phyloP scores from a whole-genome alignment of 2,113 vertebrate species.

The Corvus cornix region DNA sequence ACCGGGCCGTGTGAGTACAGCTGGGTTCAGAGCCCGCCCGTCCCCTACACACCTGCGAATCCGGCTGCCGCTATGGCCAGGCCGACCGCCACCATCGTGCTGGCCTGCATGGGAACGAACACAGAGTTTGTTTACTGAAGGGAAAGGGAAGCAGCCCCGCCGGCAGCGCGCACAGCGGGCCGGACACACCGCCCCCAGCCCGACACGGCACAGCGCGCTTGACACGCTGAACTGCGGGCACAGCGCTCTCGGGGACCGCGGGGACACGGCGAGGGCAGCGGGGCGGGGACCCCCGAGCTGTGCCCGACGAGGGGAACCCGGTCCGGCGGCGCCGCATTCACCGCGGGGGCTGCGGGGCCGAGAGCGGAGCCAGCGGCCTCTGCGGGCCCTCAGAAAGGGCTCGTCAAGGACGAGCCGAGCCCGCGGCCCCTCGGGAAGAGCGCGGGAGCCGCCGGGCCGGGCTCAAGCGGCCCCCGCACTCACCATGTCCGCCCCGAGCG shows the following conservation, averaged over 20 bases:
- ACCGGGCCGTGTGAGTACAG: fast-evolving
- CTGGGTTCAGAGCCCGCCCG: neutral
- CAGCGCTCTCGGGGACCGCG: neutral
- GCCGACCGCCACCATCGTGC: slow-evolving; percentile 88
- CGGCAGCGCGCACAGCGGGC: fast-evolving
- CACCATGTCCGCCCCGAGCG: slow-evolving; percentile 1
- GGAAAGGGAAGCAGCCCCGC: fast-evolving
- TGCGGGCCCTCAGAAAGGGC: neutral
- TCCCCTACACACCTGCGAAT: slow-evolving; percentile 85
- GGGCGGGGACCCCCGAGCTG: neutral
- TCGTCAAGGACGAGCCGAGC: neutral
- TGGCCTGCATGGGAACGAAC: slow-evolving; percentile 71
- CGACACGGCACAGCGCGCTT: fast-evolving
- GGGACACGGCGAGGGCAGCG: neutral
- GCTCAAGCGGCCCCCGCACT: neutral
- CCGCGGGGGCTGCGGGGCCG: fast-evolving
- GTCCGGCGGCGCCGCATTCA: neutral
- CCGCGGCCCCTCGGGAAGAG: too few species aligned
- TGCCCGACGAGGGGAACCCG: fast-evolving
- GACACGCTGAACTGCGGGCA: neutral
- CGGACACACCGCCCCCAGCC: neutral
- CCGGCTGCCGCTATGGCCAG: slow-evolving; percentile 90
- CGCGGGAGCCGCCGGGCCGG: too few species aligned
- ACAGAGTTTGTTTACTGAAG: neutral
- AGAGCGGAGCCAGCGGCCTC: neutral